phyloP scores from a whole-genome alignment of 30 jellyfish, hydroid and myxozoan genomes.

The Aurelia coerulea region DNA sequence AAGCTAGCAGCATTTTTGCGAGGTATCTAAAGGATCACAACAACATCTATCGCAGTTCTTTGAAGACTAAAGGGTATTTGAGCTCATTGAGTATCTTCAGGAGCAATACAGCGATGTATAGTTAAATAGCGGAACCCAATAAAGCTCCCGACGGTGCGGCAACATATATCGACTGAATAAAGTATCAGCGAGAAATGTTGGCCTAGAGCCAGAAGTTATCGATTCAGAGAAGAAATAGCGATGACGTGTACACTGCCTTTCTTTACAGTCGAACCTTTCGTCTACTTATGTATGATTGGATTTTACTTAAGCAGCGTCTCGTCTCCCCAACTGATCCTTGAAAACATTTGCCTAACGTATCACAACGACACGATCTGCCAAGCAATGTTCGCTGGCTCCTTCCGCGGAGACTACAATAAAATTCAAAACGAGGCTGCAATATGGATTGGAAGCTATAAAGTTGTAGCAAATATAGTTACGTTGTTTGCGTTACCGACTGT shows the following conservation, averaged over 20 bases:
- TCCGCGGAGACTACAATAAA: conserved; percentile 3
- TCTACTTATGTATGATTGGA: conserved; percentile 32
- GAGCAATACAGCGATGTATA: no score
- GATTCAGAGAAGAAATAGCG: background rate
- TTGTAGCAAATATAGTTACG: background rate
- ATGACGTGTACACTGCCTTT: background rate
- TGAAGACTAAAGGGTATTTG: no score
- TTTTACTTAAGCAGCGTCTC: conserved; percentile 28
- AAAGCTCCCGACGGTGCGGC: no score
- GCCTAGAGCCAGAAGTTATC: no score
- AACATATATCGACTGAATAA: no score
- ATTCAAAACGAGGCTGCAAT: conserved; percentile 25
- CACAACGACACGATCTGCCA: conserved; percentile 21
- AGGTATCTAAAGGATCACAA: no score
- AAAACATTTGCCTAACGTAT: conserved; percentile 17
- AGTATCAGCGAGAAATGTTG: no score
- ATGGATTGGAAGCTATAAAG: conserved; percentile 28
- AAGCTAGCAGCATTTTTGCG: no score
- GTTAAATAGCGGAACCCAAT: no score
- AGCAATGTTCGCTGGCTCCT: conserved; percentile 23
- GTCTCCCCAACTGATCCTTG: conserved; percentile 34
- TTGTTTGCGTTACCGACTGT: conserved; percentile 27
- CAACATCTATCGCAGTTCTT: no score
- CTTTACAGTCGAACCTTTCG: conserved; percentile 43
- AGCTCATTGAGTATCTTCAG: no score